These are phyloP conservation scores for Pheucticus melanocephalus DNA, from an alignment of 2,113 vertebrate genomes.

Conservation along the genomic window DNA sequence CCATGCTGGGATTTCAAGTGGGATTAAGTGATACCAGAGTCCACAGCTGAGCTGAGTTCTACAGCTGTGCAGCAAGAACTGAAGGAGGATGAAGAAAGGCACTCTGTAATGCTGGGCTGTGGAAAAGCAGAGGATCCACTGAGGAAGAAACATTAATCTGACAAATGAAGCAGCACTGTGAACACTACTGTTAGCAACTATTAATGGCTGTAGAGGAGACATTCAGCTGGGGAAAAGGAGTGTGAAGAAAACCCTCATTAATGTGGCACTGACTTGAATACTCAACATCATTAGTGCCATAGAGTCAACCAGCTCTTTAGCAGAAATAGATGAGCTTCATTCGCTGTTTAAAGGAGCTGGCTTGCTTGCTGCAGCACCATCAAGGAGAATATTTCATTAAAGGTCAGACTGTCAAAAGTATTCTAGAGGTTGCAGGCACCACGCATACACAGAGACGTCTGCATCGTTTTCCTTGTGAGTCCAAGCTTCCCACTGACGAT, in stretches of 20 bases:
- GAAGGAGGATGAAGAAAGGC: not conserved
- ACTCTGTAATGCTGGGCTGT: not conserved
- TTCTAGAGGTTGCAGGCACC: not conserved
- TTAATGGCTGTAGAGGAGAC: not conserved
- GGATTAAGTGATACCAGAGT: not conserved
- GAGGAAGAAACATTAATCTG: conserved; percentile 24
- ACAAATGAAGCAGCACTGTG: conserved; percentile 22
- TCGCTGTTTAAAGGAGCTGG: not conserved
- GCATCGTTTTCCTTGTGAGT: not conserved
- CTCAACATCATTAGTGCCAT: not conserved
- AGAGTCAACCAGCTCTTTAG: not conserved
- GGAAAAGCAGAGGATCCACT: not conserved
- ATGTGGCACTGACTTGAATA: not conserved
- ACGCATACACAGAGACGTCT: not conserved
- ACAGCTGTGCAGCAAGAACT: not conserved
- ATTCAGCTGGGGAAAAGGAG: conserved; percentile 1
- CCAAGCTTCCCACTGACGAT: not conserved
- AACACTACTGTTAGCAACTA: not conserved
- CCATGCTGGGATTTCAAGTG: not conserved
- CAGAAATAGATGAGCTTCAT: not conserved
- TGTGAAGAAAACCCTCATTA: conserved; percentile 31
- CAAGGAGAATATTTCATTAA: not conserved
- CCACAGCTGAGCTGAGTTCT: not conserved
- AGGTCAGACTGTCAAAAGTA: not conserved
- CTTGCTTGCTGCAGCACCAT: not conserved